phyloP scores from a whole-genome alignment of 2,888 invertebrate genomes.

The Alcis repandata region DNA sequence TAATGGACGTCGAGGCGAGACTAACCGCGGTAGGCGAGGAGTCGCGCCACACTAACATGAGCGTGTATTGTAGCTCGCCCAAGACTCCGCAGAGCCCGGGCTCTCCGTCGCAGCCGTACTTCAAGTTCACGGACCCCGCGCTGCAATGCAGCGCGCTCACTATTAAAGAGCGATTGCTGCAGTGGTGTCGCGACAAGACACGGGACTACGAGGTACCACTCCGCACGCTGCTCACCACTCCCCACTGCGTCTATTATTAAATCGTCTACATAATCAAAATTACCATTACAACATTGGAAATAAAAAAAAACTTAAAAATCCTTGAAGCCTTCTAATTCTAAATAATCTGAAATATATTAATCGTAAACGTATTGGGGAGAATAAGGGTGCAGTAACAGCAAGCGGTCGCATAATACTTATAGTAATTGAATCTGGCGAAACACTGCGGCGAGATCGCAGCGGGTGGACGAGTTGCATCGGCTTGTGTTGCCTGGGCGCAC shows the following conservation, averaged over 20 bases:
- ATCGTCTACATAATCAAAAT: conserved; percentile 6
- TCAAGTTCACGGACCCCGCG: conserved; percentile 96
- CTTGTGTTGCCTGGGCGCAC: conserved; percentile 51
- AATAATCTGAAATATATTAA: neutral
- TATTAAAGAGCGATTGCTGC: conserved; percentile 98
- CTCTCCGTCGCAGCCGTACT: conserved; percentile 91
- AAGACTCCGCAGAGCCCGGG: conserved; percentile 88
- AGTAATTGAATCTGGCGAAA: conserved; percentile 32
- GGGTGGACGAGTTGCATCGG: conserved; percentile 54
- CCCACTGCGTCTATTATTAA: conserved; percentile 52
- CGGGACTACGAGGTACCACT: conserved; percentile 97
- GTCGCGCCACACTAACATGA: conserved; percentile 72
- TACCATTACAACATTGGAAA: neutral
- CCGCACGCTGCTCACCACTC: conserved; percentile 49
- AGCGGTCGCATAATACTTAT: conserved; percentile 57
- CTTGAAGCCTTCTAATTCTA: neutral
- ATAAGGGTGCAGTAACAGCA: conserved; percentile 45
- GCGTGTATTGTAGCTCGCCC: conserved; percentile 90
- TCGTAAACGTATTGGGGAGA: conserved; percentile 60
- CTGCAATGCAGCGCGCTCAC: conserved; percentile 96
- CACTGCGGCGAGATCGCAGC: conserved; percentile 28
- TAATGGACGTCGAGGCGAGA: conserved; percentile 54
- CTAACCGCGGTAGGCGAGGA: conserved; percentile 50
- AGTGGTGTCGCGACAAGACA: conserved; percentile 99
- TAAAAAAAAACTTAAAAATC: neutral